phyloP scores from a whole-genome alignment of 1,140 invertebrate species.

The Chionoecetes opilio region DNA sequence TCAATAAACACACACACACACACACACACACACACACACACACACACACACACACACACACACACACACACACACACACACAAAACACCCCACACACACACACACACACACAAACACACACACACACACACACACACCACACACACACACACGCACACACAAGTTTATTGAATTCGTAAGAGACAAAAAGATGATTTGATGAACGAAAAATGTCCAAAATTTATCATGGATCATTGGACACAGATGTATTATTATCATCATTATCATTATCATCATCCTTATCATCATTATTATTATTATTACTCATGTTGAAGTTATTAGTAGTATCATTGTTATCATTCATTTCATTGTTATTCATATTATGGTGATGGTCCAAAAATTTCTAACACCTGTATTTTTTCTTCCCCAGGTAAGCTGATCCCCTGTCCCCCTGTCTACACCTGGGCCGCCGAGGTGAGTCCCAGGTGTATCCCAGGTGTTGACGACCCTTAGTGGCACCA shows the following conservation, averaged over 20 bases:
- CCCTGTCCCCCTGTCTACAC: background rate
- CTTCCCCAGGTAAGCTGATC: background rate
- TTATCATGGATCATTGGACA: background rate
- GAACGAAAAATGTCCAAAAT: no score
- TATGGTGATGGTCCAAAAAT: background rate
- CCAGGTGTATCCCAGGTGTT: no score
- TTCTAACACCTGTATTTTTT: background rate
- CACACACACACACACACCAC: slow-evolving; percentile 16
- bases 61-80: no score
- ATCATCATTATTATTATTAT: slow-evolving; percentile 17
- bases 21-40: background rate
- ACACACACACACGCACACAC: background rate
- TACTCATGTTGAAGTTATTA: background rate
- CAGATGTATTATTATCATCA: slow-evolving; percentile 42
- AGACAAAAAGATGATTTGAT: no score
- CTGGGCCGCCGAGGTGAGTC: background rate
- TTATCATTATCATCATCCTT: slow-evolving; percentile 43
- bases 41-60: slow-evolving; percentile 16
- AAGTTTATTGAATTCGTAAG: no score
- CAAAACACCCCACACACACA: background rate
- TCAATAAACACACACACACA: no score
- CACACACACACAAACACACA: background rate
- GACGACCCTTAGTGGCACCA: no score
- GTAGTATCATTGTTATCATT: background rate
- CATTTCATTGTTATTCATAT: slow-evolving; percentile 22